A percentile compares a stretch with the other conserved stretches of the same genome.
Evolutionary conservation across 2,113 vertebrate genomes (phyloP).

Genomic region (Coturnix japonica): DNA sequence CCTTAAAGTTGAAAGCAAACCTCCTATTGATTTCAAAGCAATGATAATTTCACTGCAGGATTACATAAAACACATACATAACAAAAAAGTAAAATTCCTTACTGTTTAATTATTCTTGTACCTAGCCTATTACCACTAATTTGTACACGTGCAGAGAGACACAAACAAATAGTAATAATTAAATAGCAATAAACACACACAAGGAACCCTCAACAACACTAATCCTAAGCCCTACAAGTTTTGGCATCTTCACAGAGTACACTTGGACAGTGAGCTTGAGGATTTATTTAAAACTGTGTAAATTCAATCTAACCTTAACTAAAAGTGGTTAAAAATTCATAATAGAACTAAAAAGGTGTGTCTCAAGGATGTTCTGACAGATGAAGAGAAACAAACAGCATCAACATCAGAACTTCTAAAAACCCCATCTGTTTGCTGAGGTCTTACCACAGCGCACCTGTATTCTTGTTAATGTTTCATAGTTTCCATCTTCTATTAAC

Average conservation of each 20-base stretch:
- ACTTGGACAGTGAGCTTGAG: not conserved
- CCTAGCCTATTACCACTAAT: not conserved
- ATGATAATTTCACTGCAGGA: not conserved
- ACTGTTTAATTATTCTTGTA: not conserved
- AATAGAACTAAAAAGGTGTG: not conserved
- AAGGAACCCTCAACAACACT: not conserved
- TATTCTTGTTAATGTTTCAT: not conserved
- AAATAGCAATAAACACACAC: not conserved
- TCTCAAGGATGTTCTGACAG: not conserved
- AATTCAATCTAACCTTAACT: not conserved
- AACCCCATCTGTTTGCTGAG: not conserved
- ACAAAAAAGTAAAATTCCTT: not conserved
- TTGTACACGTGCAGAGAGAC: not conserved
- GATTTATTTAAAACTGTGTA: not conserved
- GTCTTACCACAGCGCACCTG: not conserved
- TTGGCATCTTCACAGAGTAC: not conserved
- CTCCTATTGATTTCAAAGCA: not conserved
- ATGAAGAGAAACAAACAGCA: not conserved
- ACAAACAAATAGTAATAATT: not conserved
- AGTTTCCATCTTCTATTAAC: not conserved
- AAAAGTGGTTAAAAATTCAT: not conserved
- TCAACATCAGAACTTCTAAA: not conserved
- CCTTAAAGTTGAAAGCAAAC: not conserved
- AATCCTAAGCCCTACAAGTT: not conserved
- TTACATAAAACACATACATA: not conserved